These are phyloP conservation scores for Anoplophora glabripennis DNA, from an alignment of 1,140 invertebrate genomes.

Conservation along the genomic window DNA sequence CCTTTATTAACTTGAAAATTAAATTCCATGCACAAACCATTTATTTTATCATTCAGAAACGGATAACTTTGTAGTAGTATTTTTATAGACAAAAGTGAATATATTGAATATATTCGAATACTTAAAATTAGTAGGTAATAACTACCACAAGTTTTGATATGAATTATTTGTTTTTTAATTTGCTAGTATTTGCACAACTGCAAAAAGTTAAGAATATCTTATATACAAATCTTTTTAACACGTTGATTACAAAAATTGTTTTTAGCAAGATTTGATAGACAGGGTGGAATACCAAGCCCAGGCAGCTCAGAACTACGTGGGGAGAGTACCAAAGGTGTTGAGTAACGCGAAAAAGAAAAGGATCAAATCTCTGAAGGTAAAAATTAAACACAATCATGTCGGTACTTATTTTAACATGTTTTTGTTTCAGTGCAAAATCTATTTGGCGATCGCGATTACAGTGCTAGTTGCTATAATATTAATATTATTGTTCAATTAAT, in stretches of 20 bases:
- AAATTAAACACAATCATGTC: not conserved
- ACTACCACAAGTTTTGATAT: too few relatives aligned
- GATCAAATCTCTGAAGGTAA: constrained; percentile 35
- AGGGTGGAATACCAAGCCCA: constrained; percentile 70
- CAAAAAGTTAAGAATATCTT: too few relatives aligned
- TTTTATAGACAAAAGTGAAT: too few relatives aligned
- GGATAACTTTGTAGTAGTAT: too few relatives aligned
- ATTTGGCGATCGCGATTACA: constrained; percentile 13
- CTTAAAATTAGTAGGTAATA: too few relatives aligned
- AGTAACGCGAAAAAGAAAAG: constrained; percentile 58
- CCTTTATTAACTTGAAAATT: too few relatives aligned
- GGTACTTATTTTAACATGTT: constrained; percentile 1
- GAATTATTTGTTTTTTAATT: constrained; percentile 16
- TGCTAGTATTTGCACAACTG: not conserved
- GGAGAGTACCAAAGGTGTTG: constrained; percentile 63
- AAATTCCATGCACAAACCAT: too few relatives aligned
- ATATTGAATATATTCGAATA: too few relatives aligned
- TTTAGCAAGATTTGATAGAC: constrained; percentile 68
- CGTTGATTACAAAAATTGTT: constrained; percentile 21
- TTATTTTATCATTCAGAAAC: too few relatives aligned
- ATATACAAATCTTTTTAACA: not conserved
- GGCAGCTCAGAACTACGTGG: constrained; percentile 63
- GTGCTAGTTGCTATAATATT: constrained; percentile 23
- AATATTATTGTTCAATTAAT: constrained; percentile 19
- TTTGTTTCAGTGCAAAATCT: constrained; percentile 30